phyloP scores from a whole-genome alignment of 2,113 vertebrate species.

The Rhagologus leucostigma region DNA sequence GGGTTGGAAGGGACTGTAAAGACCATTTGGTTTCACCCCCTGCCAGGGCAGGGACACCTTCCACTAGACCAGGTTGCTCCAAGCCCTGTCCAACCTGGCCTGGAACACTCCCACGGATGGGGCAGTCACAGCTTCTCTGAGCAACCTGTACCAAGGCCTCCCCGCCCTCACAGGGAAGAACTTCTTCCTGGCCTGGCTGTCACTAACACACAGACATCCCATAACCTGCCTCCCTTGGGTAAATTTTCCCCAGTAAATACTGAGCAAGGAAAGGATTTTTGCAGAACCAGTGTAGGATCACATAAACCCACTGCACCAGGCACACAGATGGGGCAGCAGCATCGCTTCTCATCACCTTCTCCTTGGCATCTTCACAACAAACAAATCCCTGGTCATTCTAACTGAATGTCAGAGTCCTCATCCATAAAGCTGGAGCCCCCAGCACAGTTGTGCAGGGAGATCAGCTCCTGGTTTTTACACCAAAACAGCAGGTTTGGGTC shows the following conservation, averaged over 20 bases:
- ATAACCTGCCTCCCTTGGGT: neutral
- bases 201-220: neutral
- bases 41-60: neutral
- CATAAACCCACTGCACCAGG: neutral
- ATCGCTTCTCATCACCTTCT: neutral
- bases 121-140: neutral
- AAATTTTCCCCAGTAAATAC: neutral
- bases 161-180: neutral
- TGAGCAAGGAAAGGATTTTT: neutral
- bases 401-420: neutral
- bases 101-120: neutral
- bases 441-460: neutral
- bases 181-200: neutral
- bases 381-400: neutral
- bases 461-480: neutral
- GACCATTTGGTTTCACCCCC: neutral
- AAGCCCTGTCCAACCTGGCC: fast-evolving
- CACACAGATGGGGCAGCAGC: neutral
- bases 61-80: neutral
- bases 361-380: neutral
- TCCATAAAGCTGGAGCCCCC: neutral
- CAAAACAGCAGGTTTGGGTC: neutral
- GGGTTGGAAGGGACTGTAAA: neutral
- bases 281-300: neutral
- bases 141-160: neutral